A percentile compares a stretch with the other conserved stretches of the same genome.
Conservation (phyloP, 2,113 vertebrate genomes). For the Pionites leucogaster region DNA sequence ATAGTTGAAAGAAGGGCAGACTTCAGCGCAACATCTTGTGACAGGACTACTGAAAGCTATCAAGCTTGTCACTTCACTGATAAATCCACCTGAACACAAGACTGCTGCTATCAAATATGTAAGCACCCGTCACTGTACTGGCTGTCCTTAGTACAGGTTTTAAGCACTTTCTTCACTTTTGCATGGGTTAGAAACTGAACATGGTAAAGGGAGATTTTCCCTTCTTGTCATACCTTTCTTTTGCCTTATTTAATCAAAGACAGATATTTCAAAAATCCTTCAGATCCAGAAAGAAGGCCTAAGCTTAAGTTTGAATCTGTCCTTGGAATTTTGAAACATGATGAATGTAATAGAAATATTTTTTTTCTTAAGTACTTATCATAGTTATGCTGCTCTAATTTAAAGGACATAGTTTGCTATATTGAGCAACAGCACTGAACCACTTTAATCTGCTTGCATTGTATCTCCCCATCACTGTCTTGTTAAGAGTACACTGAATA, state of each 20-base stretch:
- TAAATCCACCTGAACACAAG: background rate
- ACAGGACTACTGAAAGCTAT: background rate
- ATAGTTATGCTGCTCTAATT: background rate
- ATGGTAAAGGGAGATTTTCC: background rate
- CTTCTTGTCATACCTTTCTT: background rate
- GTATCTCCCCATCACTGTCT: background rate
- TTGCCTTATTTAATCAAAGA: background rate
- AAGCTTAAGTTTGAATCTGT: background rate
- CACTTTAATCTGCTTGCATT: background rate
- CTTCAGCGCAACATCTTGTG: background rate
- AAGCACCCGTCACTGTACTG: background rate
- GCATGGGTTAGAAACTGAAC: background rate
- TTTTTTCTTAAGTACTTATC: background rate
- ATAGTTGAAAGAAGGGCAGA: background rate
- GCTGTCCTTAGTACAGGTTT: background rate
- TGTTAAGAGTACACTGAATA: background rate
- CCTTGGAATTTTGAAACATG: background rate
- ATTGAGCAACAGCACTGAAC: background rate
- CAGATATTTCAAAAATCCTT: background rate
- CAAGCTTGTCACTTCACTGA: background rate
- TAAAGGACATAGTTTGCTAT: background rate
- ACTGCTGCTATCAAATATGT: background rate
- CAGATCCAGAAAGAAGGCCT: background rate
- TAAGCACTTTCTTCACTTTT: background rate
- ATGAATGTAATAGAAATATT: background rate